Base-by-base conservation (phyloP, 2,888 invertebrate genomes). In the Empis stercorea region DNA sequence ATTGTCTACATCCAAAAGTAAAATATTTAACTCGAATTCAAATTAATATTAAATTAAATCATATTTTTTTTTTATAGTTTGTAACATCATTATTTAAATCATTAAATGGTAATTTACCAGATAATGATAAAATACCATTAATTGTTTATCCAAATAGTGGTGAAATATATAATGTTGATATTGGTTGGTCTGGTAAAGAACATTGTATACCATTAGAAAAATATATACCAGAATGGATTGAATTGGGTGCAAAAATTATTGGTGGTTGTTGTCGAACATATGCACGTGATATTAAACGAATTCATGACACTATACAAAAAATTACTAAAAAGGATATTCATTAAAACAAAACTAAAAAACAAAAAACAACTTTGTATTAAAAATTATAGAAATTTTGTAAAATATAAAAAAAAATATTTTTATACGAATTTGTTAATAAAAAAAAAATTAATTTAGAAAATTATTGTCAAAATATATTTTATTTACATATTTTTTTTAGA, bases 141-240 rank as follows among this genome's bases (percentile, higher is more conserved):
- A 80, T 95, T 48, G 88, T 86, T 23, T 95, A 95, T 70, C 93
- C 95, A 4, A 95, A 95, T 66, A 91, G 89, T 59, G 94, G 94
- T 0, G 70, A 69, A 50, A 55, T 63, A 0, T 66, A 65, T 43
- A 59, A 62, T 49, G 61, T 63, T 10, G 50, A 53, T 27, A 58
- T 53, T 9, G 70, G 69, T 43, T 84, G 85, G 85, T 78, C 79
- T 54, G 80, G 82, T 52, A 74, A 78, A 45, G 80, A 81, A 55
- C 79, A 79, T 61, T 80, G 79, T 62, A 78, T 80, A 53, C 75
- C 83, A 2, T 75, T 91, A 1, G 81, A 80, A 51, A 73, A 76
- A 17, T 85, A 81, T 61, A 78, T 91, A 10, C 74, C 76, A 16
- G 80, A 83, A 57, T 95, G 94, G 94, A 64, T 87, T 45, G 76